Conservation (phyloP, 2,888 invertebrate species). For the Drosophila sordidula region DNA sequence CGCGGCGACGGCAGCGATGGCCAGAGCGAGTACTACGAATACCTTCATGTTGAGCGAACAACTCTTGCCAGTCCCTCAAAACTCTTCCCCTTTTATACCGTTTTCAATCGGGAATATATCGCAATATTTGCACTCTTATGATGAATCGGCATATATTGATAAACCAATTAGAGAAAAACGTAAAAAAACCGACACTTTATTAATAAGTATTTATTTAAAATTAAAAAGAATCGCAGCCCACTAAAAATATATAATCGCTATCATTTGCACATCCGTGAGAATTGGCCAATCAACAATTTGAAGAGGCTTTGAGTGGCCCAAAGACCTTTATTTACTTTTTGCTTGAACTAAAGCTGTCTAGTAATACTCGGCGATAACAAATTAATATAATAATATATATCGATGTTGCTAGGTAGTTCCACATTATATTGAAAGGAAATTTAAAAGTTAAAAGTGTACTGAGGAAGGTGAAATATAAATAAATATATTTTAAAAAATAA, state of each 20-base stretch:
- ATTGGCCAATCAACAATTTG: slow-evolving; percentile 3
- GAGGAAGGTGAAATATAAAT: no score
- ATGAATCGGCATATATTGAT: slow-evolving; percentile 14
- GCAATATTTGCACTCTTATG: background rate
- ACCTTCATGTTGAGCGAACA: slow-evolving; percentile 24
- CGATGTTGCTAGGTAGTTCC: background rate
- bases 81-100: slow-evolving; percentile 12
- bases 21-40: slow-evolving; percentile 20
- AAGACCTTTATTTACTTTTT: background rate
- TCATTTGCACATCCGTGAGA: slow-evolving; percentile 5
- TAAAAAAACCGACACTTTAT: background rate
- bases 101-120: background rate
- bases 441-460: no score
- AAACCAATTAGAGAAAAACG: slow-evolving; percentile 16
- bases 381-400: background rate
- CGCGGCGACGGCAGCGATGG: slow-evolving; percentile 21
- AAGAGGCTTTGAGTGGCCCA: background rate
- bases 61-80: slow-evolving; percentile 4
- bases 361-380: background rate
- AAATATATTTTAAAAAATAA: no score
- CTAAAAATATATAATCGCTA: background rate
- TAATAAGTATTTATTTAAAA: background rate
- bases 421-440: no score
- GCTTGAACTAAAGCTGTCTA: background rate
- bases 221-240: background rate